Conservation (phyloP, 2,797 vertebrate species). For the Hydrophis major region DNA sequence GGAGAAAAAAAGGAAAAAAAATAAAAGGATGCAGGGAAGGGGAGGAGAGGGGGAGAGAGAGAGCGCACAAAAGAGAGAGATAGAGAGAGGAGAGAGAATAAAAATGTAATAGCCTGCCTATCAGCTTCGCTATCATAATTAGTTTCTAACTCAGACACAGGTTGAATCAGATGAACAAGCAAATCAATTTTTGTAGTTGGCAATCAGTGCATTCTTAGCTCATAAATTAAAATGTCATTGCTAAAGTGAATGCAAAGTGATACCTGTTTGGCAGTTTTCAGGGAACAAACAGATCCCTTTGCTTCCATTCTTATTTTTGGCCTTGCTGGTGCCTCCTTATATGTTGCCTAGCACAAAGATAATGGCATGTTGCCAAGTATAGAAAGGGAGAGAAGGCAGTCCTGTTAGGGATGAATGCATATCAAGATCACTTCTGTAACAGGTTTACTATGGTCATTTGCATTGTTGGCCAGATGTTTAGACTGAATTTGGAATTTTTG, state of each 20-base stretch:
- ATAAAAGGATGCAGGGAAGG: too few species aligned
- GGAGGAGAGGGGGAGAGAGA: background rate
- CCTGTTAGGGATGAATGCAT: background rate
- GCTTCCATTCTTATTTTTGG: conserved; percentile 16
- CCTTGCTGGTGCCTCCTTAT: conserved; percentile 22
- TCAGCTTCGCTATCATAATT: conserved; percentile 75
- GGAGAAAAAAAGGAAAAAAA: background rate
- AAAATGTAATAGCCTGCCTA: conserved; percentile 74
- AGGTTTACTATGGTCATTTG: background rate
- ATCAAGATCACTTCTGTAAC: background rate
- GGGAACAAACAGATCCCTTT: conserved; percentile 7
- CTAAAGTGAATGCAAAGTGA: conserved; percentile 62
- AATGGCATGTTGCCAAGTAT: conserved; percentile 18
- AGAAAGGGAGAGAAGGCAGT: conserved; percentile 3
- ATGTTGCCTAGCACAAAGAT: conserved; percentile 1
- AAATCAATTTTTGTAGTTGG: conserved; percentile 74
- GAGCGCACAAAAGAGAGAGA: too few species aligned
- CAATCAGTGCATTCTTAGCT: conserved; percentile 64
- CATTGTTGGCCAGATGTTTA: background rate
- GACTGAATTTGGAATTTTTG: background rate
- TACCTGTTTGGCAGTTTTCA: conserved; percentile 48
- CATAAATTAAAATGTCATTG: conserved; percentile 76
- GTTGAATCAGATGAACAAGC: conserved; percentile 74
- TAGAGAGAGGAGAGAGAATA: conserved; percentile 47
- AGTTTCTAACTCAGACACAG: conserved; percentile 73